Base-by-base conservation (phyloP, 2,113 vertebrate genomes). In the Tupaia tana region DNA sequence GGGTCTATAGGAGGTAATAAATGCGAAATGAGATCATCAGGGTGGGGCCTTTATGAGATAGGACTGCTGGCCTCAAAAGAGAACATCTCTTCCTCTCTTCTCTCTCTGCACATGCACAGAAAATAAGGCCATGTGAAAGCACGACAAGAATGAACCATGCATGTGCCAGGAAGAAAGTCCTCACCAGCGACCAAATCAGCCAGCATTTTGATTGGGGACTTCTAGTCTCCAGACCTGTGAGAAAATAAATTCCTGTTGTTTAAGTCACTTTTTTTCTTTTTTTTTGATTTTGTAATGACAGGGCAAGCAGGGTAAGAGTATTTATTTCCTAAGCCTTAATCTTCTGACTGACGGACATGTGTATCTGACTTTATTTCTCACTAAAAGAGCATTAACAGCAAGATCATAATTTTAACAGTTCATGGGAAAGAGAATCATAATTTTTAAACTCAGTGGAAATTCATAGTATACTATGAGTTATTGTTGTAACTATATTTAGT, bases 381-480 rank as follows among this genome's bases (percentile, higher is more conserved):
- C 5, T 69, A 92, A 15, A 84, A 56, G 13, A 70, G 11, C 9
- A 54, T 63, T 94, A 94, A 29, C 2, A 78, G 10, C 19, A 67
- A 67, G 34, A 81, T 64, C 63, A 64, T 86, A 93, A 70, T 58
- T 93, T 94, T 92, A 86, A 78, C 6, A 89, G 59, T 11, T 11
- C 6, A n/a, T 92, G 15, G 58, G 83, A 92, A 90, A 90, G 54
- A 82, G 22, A 84, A 93, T 80, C 27, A 93, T 31, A 95, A 66
- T 71, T 73, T 95, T 71, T 93, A 0, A 92, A 80, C 27, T 86
- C 80, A 86, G 43, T 66, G 79, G 31, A 82, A 74, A 75, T 83
- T 83, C 66, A 66, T 34, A 34, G 16, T 64, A 64, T 92, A 34
- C 13, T 73, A 54, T 8, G 19, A 90, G 7, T 59, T 85, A 56